These are phyloP conservation scores for Hedya salicella DNA, from an alignment of 2,888 invertebrate species.

Conservation along the genomic window DNA sequence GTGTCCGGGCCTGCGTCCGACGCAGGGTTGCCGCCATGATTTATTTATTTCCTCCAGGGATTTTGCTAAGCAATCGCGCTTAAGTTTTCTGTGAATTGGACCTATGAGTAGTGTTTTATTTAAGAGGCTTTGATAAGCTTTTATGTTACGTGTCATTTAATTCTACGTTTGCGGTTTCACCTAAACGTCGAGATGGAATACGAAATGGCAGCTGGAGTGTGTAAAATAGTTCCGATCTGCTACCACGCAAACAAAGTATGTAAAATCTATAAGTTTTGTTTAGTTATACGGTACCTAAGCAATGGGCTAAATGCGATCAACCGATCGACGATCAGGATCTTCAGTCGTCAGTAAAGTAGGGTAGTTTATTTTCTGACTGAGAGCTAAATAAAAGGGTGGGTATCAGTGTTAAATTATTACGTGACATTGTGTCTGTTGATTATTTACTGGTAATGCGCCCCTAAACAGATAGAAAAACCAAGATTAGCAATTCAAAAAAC, in stretches of 20 bases:
- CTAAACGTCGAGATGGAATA: neutral
- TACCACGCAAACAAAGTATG: too few relatives aligned
- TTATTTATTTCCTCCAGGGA: conserved; percentile 58
- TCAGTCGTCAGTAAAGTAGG: neutral
- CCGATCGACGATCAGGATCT: neutral
- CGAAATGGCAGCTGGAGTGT: neutral
- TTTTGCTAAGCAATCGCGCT: conserved; percentile 33
- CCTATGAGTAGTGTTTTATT: conserved; percentile 28
- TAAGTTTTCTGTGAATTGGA: conserved; percentile 36
- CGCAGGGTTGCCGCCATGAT: conserved; percentile 72
- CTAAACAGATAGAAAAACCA: conserved; percentile 16
- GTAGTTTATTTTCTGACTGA: too few relatives aligned
- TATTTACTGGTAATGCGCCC: conserved; percentile 25
- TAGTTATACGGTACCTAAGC: neutral
- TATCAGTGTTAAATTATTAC: neutral
- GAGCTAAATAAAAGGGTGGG: neutral
- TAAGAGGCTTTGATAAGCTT: conserved; percentile 1
- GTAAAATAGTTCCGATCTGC: neutral
- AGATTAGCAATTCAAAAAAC: conserved; percentile 23
- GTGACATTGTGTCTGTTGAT: conserved; percentile 25
- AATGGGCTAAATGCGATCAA: neutral
- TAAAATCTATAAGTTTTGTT: neutral
- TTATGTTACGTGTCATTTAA: neutral
- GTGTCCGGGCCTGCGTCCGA: conserved; percentile 82
- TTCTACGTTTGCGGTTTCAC: neutral